Evolutionary conservation across 2,113 vertebrate species (phyloP).

Genomic region (Chunga burmeisteri): DNA sequence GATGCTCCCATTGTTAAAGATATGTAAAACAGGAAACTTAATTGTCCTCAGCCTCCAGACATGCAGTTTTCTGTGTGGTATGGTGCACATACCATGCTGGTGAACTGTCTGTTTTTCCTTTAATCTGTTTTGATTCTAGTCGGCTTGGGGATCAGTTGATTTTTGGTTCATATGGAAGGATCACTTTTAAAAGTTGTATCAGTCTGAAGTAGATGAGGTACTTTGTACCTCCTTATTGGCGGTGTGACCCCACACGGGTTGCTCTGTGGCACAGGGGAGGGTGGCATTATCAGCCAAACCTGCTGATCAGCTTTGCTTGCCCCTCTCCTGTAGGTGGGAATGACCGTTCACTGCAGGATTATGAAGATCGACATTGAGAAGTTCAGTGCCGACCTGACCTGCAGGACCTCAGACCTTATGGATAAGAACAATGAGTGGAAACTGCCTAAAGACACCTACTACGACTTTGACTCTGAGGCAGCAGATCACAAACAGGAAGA

Average conservation of each 20-base stretch:
- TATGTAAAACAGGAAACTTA: background rate
- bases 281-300: fast-evolving
- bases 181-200: background rate
- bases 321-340: slow-evolving; percentile 84
- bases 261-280: background rate
- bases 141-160: background rate
- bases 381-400: slow-evolving; percentile 96
- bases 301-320: background rate
- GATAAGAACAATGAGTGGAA: slow-evolving; percentile 99
- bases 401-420: slow-evolving; percentile 93
- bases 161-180: fast-evolving
- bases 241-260: fast-evolving
- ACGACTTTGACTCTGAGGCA: slow-evolving; percentile 92
- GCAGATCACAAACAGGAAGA: slow-evolving; percentile 93
- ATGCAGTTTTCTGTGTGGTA: background rate
- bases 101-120: background rate
- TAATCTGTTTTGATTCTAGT: background rate
- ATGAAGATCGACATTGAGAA: slow-evolving; percentile 99
- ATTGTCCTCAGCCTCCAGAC: background rate
- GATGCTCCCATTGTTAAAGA: background rate
- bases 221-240: background rate
- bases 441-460: slow-evolving; percentile 95
- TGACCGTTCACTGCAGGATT: slow-evolving; percentile 98
- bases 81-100: background rate
- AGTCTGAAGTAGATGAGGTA: background rate